phyloP scores from a whole-genome alignment of 2,113 vertebrate species.

The Vicugna pacos region DNA sequence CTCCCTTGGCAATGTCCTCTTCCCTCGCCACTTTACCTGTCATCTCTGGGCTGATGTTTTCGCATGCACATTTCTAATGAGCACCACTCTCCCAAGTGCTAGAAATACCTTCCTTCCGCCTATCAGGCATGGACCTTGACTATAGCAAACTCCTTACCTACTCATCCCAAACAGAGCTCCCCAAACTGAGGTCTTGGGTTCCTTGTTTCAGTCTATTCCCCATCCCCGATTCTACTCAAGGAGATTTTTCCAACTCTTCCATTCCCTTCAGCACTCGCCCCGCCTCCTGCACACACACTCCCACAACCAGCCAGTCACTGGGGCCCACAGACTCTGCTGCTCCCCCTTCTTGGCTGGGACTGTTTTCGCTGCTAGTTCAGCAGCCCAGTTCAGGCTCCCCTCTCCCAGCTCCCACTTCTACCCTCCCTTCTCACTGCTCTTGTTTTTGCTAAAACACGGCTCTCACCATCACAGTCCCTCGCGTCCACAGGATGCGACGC shows the following conservation, averaged over 20 bases:
- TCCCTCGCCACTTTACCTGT: not conserved
- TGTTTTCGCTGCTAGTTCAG: not conserved
- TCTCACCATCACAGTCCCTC: not conserved
- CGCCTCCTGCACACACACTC: not conserved
- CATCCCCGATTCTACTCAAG: accelerated
- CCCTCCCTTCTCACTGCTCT: not conserved
- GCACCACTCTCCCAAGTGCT: not conserved
- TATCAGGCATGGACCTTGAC: not conserved
- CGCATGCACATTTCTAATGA: not conserved
- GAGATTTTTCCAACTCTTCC: not conserved
- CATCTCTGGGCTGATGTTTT: not conserved
- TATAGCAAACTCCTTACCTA: not conserved
- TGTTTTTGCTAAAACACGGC: not conserved
- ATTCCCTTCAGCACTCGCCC: not conserved
- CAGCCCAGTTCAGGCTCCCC: not conserved
- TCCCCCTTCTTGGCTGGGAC: not conserved
- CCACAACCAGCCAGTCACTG: not conserved
- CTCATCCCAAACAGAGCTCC: not conserved
- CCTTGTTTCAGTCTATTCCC: not conserved
- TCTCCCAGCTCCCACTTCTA: not conserved
- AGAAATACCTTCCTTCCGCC: not conserved
- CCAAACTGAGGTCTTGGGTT: not conserved
- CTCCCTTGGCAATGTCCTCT: not conserved
- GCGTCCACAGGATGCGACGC: not conserved
- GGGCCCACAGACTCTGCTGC: not conserved